A percentile compares a stretch with the other conserved stretches of the same genome.
Conservation (phyloP, 2,888 invertebrate genomes). For the Hyalella azteca region DNA sequence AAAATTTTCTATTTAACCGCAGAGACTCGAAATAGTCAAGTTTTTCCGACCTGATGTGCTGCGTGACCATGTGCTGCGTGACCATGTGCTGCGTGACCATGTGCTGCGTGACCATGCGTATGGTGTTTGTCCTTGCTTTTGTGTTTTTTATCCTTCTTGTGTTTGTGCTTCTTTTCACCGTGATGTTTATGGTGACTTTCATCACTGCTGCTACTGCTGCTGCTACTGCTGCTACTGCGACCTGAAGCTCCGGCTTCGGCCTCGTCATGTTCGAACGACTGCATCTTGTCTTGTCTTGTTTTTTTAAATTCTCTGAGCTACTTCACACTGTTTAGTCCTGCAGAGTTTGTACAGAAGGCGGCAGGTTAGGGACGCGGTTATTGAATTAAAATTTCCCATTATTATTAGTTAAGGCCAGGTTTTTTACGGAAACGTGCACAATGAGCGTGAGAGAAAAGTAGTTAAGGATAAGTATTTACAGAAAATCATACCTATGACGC, state of each 20-base stretch:
- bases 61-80: not conserved
- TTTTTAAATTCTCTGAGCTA: not conserved
- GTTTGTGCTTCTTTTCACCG: not conserved
- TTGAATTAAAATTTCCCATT: not conserved
- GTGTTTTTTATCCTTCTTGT: not conserved
- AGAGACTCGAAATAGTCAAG: no score
- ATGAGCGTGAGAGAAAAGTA: no score
- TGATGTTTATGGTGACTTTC: not conserved
- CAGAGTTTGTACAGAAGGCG: not conserved
- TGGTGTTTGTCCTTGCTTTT: not conserved
- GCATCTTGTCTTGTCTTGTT: not conserved
- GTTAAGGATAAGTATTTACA: no score
- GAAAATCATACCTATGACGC: no score
- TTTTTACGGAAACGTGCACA: no score
- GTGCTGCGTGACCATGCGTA: not conserved
- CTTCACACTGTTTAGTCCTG: not conserved
- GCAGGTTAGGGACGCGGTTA: not conserved
- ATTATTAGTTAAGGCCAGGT: no score
- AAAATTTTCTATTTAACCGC: no score
- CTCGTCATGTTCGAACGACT: not conserved
- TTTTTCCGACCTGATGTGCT: no score
- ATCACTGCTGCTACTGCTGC: constrained; percentile 15
- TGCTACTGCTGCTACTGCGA: constrained; percentile 8
- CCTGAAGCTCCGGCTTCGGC: not conserved
- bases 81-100: not conserved